These are phyloP conservation scores for Gallirallus australis DNA, from an alignment of 2,797 vertebrate genomes.

Conservation along the genomic window DNA sequence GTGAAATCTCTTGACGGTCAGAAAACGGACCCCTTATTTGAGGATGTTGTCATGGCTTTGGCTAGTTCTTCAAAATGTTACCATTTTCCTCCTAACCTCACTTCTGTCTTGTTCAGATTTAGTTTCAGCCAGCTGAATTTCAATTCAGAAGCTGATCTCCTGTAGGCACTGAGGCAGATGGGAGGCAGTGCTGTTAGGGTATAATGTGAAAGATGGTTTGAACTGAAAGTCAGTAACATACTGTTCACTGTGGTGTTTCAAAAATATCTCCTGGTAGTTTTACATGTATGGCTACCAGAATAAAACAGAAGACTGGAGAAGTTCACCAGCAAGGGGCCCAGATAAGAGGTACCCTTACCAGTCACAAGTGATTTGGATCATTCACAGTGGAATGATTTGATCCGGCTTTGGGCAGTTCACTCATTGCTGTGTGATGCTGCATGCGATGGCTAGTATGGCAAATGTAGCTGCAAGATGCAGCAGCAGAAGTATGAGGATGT, in stretches of 20 bases:
- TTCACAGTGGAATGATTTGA: background rate
- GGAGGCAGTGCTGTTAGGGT: conserved; percentile 34
- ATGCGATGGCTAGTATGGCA: fast-evolving
- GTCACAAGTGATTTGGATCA: background rate
- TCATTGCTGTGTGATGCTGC: background rate
- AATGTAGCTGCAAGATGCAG: background rate
- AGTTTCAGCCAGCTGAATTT: conserved; percentile 44
- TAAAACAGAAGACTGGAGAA: conserved; percentile 26
- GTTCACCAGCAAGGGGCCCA: conserved; percentile 2
- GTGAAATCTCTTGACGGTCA: background rate
- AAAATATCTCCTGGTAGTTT: conserved; percentile 55
- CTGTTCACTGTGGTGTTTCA: conserved; percentile 21
- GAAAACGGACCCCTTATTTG: background rate
- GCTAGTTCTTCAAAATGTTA: conserved; percentile 13
- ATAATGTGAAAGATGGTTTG: conserved; percentile 39
- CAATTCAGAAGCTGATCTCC: conserved; percentile 46
- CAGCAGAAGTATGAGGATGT: background rate
- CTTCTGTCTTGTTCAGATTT: conserved; percentile 33
- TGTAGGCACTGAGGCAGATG: conserved; percentile 57
- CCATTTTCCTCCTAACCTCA: conserved; percentile 20
- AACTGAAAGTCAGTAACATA: conserved; percentile 49
- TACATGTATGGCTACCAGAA: conserved; percentile 9
- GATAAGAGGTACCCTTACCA: background rate
- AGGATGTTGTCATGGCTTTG: background rate
- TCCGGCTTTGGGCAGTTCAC: background rate